Conservation (phyloP, 2,113 vertebrate genomes). For the Spermophilus dauricus region DNA sequence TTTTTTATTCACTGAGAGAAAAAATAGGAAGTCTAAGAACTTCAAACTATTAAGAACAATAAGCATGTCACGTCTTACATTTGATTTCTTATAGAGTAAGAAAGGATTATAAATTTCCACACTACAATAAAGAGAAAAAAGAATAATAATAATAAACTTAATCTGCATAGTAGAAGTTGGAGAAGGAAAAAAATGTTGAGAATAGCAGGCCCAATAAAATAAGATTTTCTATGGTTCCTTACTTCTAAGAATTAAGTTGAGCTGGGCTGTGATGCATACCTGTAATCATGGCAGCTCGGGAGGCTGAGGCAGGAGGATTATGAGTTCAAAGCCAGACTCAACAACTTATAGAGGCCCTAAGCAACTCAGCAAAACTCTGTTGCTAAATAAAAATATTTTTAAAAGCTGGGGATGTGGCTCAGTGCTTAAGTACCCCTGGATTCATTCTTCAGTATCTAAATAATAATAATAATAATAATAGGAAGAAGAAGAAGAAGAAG, state of each 20-base stretch:
- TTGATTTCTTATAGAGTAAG: background rate
- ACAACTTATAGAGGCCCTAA: no score
- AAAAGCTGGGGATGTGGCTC: no score
- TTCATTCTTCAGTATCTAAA: no score
- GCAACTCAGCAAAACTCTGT: no score
- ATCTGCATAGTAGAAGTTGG: background rate
- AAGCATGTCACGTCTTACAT: background rate
- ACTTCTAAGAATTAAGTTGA: background rate
- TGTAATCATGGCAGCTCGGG: no score
- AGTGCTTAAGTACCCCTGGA: no score
- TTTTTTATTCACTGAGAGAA: background rate
- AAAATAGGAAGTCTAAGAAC: background rate
- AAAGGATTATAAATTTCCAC: background rate
- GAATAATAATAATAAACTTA: background rate
- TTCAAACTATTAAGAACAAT: background rate
- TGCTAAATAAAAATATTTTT: no score
- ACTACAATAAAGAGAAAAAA: background rate
- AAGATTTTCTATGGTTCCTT: background rate
- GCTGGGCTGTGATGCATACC: no score
- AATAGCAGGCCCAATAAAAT: background rate
- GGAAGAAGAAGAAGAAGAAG: rapidly evolving
- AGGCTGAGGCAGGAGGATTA: no score
- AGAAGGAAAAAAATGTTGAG: background rate
- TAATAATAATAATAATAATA: no score
- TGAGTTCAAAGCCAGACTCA: no score